Evolutionary conservation across 1,140 invertebrate species (phyloP).

Genomic region (Pollicipes pollicipes): DNA sequence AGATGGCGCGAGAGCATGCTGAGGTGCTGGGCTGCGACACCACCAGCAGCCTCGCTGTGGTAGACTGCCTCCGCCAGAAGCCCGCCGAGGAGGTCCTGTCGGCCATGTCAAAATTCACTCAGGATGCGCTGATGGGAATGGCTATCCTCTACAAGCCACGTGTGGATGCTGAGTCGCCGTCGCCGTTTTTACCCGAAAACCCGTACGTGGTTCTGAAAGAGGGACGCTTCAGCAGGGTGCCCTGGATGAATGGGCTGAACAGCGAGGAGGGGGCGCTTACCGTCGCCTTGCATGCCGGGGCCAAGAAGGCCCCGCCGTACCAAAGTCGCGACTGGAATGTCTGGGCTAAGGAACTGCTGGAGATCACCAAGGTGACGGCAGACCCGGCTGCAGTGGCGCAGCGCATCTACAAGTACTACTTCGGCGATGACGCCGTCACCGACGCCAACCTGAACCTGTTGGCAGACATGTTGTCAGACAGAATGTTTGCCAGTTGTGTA

Average conservation of each 20-base stretch:
- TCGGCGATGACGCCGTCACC: neutral
- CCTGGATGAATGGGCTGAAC: conserved; percentile 1
- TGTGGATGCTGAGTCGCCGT: neutral
- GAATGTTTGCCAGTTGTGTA: neutral
- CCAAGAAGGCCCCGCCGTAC: neutral
- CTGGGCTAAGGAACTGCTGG: neutral
- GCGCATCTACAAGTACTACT: neutral
- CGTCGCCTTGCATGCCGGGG: neutral
- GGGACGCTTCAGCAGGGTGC: conserved; percentile 3
- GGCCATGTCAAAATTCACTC: neutral
- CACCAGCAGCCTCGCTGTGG: neutral
- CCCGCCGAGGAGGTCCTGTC: neutral
- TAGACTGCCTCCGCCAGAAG: neutral
- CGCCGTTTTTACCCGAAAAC: neutral
- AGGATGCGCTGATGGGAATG: neutral
- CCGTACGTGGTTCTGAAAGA: neutral
- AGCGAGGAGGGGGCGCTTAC: conserved; percentile 2
- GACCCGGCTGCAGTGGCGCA: neutral
- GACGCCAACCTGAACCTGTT: neutral
- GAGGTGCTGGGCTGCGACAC: neutral
- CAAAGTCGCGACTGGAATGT: neutral
- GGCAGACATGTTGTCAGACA: neutral
- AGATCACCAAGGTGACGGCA: neutral
- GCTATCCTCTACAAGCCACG: neutral
- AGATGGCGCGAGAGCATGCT: neutral